Percentiles rank a stretch among this genome's conserved stretches.
Evolutionary conservation across 2,888 invertebrate genomes (phyloP).

Genomic region (Romanomermis culicivorax): DNA sequence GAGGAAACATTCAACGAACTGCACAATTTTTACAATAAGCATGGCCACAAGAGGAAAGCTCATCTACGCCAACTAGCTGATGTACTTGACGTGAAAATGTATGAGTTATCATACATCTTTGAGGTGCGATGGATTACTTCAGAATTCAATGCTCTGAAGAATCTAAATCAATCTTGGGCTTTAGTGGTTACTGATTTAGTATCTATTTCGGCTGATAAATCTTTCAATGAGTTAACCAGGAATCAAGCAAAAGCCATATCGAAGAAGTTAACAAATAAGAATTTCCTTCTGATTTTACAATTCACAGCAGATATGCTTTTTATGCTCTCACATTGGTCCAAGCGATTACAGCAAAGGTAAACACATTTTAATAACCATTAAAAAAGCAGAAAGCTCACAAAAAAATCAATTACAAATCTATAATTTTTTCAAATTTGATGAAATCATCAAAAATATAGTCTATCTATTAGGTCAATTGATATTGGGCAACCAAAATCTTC

Average conservation of each 20-base stretch:
- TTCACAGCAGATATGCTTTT: not conserved
- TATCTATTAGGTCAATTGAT: too few relatives aligned
- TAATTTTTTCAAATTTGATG: too few relatives aligned
- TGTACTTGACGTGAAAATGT: not conserved
- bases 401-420: too few relatives aligned
- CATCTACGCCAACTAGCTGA: not conserved
- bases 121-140: not conserved
- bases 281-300: not conserved
- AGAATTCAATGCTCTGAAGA: not conserved
- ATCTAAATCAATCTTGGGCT: not conserved
- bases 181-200: not conserved
- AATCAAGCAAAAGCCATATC: not conserved
- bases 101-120: slow-evolving; percentile 3
- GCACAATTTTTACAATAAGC: not conserved
- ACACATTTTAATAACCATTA: too few relatives aligned
- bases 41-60: not conserved
- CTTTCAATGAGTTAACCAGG: not conserved
- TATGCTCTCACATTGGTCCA: not conserved
- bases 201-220: not conserved
- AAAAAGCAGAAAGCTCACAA: too few relatives aligned
- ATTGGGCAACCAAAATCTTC: too few relatives aligned
- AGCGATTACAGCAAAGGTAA: not conserved
- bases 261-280: not conserved
- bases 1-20: not conserved
- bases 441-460: too few relatives aligned